A percentile compares a stretch with the other conserved stretches of the same genome.
These are phyloP conservation scores for Mamestra brassicae DNA, from an alignment of 2,888 invertebrate species.

Conservation along the genomic window DNA sequence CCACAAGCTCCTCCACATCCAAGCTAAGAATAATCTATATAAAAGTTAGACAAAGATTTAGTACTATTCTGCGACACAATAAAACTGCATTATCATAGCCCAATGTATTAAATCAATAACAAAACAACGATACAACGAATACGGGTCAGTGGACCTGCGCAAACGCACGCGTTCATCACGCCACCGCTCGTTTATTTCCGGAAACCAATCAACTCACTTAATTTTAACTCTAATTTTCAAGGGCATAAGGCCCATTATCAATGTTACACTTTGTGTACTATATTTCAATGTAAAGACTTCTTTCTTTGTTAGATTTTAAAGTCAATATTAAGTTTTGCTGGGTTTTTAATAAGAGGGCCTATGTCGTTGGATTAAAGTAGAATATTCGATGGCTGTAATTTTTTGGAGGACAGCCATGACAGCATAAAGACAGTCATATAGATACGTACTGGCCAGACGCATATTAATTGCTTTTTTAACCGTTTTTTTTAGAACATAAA, in stretches of 20 bases:
- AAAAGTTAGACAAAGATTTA: neutral
- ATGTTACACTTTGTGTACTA: constrained; percentile 26
- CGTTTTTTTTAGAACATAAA: neutral
- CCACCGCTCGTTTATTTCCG: constrained; percentile 81
- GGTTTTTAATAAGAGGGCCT: constrained; percentile 30
- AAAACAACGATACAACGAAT: constrained; percentile 68
- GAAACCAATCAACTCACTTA: constrained; percentile 61
- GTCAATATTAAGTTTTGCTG: constrained; percentile 16
- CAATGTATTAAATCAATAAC: constrained; percentile 35
- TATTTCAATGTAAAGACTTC: constrained; percentile 44
- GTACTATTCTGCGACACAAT: constrained; percentile 10
- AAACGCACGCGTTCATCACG: constrained; percentile 83
- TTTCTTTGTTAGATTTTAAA: constrained; percentile 57
- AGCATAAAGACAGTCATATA: constrained; percentile 55
- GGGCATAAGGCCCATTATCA: constrained; percentile 62
- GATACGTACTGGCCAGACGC: constrained; percentile 64
- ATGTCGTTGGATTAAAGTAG: constrained; percentile 40
- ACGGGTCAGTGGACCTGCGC: constrained; percentile 85
- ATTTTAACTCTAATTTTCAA: constrained; percentile 72
- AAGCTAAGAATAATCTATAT: neutral
- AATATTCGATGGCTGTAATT: constrained; percentile 51
- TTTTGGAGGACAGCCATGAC: constrained; percentile 75
- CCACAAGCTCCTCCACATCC: too few relatives aligned
- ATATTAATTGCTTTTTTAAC: constrained; percentile 51
- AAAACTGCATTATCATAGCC: constrained; percentile 50